These are phyloP conservation scores for Lampropteryx suffumata DNA, from an alignment of 2,888 invertebrate genomes.

Conservation along the genomic window DNA sequence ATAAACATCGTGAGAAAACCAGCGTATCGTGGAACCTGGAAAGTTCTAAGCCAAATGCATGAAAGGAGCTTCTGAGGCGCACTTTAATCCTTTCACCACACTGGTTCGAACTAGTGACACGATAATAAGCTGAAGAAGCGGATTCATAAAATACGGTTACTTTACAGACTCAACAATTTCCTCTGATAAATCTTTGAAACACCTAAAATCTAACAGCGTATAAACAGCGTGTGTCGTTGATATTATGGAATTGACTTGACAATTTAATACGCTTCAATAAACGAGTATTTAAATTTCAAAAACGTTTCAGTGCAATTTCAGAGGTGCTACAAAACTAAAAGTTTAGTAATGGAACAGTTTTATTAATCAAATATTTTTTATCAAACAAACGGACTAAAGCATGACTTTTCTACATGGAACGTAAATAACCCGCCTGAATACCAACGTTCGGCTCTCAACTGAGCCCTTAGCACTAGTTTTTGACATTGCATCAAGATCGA, in stretches of 20 bases:
- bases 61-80: no score
- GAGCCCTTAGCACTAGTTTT: not conserved
- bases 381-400: no score
- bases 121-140: no score
- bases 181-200: slow-evolving; percentile 13
- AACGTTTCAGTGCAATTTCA: not conserved
- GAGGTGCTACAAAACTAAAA: no score
- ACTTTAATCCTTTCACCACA: no score
- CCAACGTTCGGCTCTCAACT: not conserved
- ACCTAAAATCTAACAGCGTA: no score
- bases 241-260: slow-evolving; percentile 25
- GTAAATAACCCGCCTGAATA: slow-evolving; percentile 3
- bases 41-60: no score
- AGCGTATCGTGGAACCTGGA: no score
- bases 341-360: no score
- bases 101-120: no score
- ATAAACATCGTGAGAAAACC: no score
- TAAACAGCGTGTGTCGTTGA: slow-evolving; percentile 27
- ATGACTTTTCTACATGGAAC: slow-evolving; percentile 8
- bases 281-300: not conserved
- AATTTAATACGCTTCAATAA: slow-evolving; percentile 22
- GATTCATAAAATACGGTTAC: not conserved
- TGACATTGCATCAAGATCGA: not conserved
- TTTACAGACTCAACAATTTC: slow-evolving; percentile 1
- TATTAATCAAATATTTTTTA: no score